phyloP scores from a whole-genome alignment of 1,140 invertebrate genomes.

The Leptopilina boulardi region DNA sequence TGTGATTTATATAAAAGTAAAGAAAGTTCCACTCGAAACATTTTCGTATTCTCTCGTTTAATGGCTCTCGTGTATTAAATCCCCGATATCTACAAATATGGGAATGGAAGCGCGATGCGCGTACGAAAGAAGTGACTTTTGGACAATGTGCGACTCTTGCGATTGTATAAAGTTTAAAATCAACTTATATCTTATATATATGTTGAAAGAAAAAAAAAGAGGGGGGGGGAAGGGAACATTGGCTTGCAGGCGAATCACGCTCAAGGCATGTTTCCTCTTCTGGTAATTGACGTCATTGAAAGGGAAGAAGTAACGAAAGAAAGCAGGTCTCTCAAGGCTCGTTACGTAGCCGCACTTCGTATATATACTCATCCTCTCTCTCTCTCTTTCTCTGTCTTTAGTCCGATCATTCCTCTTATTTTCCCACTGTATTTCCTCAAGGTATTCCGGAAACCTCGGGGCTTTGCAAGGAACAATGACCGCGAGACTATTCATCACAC shows the following conservation, averaged over 20 bases:
- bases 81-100: neutral
- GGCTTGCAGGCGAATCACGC: constrained; percentile 29
- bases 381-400: neutral
- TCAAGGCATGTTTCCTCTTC: constrained; percentile 29
- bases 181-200: neutral
- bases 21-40: too few relatives aligned
- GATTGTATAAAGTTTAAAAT: constrained; percentile 1
- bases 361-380: neutral
- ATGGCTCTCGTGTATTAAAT: too few relatives aligned
- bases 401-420: constrained; percentile 27
- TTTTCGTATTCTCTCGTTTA: too few relatives aligned
- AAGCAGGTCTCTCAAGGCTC: constrained; percentile 6
- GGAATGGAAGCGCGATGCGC: neutral
- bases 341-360: constrained; percentile 32
- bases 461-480: constrained; percentile 23
- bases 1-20: too few relatives aligned
- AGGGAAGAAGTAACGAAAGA: constrained; percentile 30
- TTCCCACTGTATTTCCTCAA: constrained; percentile 29
- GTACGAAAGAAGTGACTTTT: neutral
- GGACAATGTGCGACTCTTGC: neutral
- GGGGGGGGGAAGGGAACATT: neutral
- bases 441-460: constrained; percentile 25
- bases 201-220: too few relatives aligned
- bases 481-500: constrained; percentile 29
- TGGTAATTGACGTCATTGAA: constrained; percentile 30